Evolutionary conservation across 2,113 vertebrate genomes (phyloP).

Genomic region (Pelobates fuscus): DNA sequence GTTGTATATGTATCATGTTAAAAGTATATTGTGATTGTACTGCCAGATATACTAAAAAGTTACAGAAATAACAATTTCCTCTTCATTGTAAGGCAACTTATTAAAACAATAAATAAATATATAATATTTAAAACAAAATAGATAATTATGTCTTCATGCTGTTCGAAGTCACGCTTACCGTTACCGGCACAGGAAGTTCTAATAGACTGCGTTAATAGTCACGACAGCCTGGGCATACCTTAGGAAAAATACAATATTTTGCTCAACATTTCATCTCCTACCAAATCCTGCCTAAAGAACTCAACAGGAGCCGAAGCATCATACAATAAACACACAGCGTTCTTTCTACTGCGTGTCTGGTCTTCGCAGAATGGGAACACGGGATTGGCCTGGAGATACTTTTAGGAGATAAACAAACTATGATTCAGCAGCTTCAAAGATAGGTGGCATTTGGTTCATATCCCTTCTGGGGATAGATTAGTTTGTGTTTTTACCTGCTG

Average conservation of each 20-base stretch:
- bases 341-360: background rate
- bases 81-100: no score
- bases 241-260: slow-evolving; percentile 32
- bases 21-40: no score
- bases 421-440: slow-evolving; percentile 17
- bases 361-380: slow-evolving; percentile 1
- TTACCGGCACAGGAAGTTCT: no score
- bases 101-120: no score
- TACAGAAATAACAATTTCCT: no score
- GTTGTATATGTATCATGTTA: no score
- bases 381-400: slow-evolving; percentile 18
- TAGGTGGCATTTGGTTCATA: slow-evolving; percentile 17
- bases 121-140: no score
- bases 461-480: slow-evolving; percentile 12
- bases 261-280: background rate
- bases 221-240: slow-evolving; percentile 1
- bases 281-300: background rate
- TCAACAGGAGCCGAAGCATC: background rate
- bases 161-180: no score
- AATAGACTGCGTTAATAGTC: background rate
- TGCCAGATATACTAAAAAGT: no score
- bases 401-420: slow-evolving; percentile 5
- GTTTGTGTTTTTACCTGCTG: slow-evolving; percentile 24
- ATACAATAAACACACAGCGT: slow-evolving; percentile 2
- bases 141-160: no score